These are phyloP conservation scores for Semaprochilodus insignis DNA, from an alignment of 2,797 vertebrate genomes.

Conservation along the genomic window DNA sequence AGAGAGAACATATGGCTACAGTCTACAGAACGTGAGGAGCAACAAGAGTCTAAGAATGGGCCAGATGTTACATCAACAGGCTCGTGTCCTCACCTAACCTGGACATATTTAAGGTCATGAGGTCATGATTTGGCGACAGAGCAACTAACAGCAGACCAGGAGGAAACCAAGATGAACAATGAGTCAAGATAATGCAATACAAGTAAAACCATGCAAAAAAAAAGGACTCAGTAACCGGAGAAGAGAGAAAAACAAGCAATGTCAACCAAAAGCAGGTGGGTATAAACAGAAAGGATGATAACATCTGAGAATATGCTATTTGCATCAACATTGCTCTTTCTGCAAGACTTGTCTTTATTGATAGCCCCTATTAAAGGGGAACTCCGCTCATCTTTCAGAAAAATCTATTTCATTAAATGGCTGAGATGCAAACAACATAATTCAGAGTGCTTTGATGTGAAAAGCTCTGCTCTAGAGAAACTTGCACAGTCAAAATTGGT, in stretches of 20 bases:
- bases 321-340: neutral
- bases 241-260: neutral
- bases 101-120: neutral
- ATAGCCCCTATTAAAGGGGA: neutral
- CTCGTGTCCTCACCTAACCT: slow-evolving; percentile 10
- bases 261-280: neutral
- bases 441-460: too few species aligned
- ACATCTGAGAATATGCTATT: neutral
- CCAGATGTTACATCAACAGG: neutral
- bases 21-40: neutral
- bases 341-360: neutral
- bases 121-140: neutral
- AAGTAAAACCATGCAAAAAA: neutral
- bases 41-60: neutral
- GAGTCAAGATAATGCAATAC: neutral
- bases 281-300: neutral
- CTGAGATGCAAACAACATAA: too few species aligned
- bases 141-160: neutral
- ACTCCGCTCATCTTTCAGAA: too few species aligned
- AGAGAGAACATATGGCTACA: neutral
- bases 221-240: too few species aligned
- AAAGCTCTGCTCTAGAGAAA: too few species aligned
- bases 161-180: neutral
- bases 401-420: too few species aligned
- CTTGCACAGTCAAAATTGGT: too few species aligned